phyloP scores from a whole-genome alignment of 2,797 vertebrate genomes.

The Helostoma temminkii region DNA sequence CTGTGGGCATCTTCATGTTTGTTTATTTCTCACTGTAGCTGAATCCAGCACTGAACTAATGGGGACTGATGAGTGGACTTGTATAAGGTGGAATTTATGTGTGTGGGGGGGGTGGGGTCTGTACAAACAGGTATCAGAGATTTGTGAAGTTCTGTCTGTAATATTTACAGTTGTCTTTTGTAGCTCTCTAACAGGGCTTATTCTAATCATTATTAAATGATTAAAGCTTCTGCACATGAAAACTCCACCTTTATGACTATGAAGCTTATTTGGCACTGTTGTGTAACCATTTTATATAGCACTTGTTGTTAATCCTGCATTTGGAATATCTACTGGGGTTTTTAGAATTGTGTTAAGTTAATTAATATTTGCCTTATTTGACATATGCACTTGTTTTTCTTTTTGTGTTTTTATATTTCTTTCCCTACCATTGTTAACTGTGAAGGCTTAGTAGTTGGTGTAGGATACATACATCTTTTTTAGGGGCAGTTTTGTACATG shows the following conservation, averaged over 20 bases:
- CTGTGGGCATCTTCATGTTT: slow-evolving; percentile 95
- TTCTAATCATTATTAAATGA: slow-evolving; percentile 70
- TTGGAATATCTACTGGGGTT: slow-evolving; percentile 54
- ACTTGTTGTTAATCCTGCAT: slow-evolving; percentile 60
- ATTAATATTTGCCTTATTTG: slow-evolving; percentile 80
- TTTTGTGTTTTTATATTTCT: slow-evolving; percentile 26
- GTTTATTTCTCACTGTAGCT: slow-evolving; percentile 96
- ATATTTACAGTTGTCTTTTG: slow-evolving; percentile 83
- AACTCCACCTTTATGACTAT: slow-evolving; percentile 39
- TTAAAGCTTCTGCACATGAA: slow-evolving; percentile 49
- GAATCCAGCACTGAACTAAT: slow-evolving; percentile 40
- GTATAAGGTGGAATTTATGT: slow-evolving; percentile 7
- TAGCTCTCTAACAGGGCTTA: slow-evolving; percentile 70
- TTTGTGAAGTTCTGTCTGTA: slow-evolving; percentile 78
- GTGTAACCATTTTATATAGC: slow-evolving; percentile 52
- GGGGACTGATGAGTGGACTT: slow-evolving; percentile 3
- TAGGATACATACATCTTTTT: slow-evolving; percentile 15
- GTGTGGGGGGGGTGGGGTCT: slow-evolving; percentile 9
- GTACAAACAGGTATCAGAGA: slow-evolving; percentile 53
- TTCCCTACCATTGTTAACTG: slow-evolving; percentile 16
- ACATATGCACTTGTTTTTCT: slow-evolving; percentile 58
- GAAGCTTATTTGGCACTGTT: slow-evolving; percentile 43
- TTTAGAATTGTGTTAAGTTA: slow-evolving; percentile 54
- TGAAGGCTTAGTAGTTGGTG: slow-evolving; percentile 36
- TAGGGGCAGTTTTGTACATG: slow-evolving; percentile 12